Evolutionary conservation across 2,797 vertebrate species (phyloP).

Genomic region (Mormyrops attenuatus): DNA sequence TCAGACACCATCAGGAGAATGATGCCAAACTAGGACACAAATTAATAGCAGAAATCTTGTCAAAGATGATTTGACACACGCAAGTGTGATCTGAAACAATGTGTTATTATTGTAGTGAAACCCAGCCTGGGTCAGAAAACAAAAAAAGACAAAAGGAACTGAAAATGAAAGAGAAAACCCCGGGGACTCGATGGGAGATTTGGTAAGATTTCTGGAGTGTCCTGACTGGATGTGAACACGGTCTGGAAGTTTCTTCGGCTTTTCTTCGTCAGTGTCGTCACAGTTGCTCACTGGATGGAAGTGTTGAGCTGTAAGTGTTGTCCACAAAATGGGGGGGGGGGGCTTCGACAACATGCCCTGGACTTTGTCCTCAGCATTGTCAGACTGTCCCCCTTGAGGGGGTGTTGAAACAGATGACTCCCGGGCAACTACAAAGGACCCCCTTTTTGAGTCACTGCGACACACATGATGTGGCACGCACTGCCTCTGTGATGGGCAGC

Average conservation of each 20-base stretch:
- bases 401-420: neutral
- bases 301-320: neutral
- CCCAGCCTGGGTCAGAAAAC: neutral
- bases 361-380: neutral
- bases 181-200: neutral
- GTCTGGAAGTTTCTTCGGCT: neutral
- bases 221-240: neutral
- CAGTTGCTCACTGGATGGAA: neutral
- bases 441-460: neutral
- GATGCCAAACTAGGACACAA: neutral
- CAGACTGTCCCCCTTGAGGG: neutral
- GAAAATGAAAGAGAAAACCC: neutral
- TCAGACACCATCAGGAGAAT: neutral
- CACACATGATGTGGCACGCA: neutral
- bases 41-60: neutral
- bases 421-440: neutral
- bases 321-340: neutral
- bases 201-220: neutral
- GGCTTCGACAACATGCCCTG: neutral
- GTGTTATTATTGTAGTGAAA: neutral
- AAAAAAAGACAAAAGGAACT: neutral
- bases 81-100: neutral
- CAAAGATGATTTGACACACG: neutral
- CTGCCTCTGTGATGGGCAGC: neutral
- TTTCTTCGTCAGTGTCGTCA: neutral